These are phyloP conservation scores for Drosophila flavopinicola DNA, from an alignment of 2,888 invertebrate species.

Conservation along the genomic window DNA sequence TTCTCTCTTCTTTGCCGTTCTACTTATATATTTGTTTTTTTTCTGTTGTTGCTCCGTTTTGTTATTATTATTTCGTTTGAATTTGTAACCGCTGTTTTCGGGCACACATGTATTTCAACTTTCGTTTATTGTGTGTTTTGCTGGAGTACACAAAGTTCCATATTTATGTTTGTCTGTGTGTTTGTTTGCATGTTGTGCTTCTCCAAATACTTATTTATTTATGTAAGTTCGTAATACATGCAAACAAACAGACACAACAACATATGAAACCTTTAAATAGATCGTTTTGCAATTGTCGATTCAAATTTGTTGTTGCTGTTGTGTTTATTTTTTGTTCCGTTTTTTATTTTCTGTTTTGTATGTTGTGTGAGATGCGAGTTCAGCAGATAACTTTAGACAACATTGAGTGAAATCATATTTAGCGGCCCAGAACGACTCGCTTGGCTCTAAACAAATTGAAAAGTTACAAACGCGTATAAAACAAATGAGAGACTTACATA, in stretches of 20 bases:
- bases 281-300: conserved; percentile 31
- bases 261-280: conserved; percentile 23
- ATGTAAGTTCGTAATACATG: not conserved
- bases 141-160: conserved; percentile 11
- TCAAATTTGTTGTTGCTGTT: conserved; percentile 3
- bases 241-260: not conserved
- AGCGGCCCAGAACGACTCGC: conserved; percentile 39
- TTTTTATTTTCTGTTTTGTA: too few species aligned
- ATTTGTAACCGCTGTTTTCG: conserved; percentile 13
- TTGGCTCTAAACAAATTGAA: not conserved
- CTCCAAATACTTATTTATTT: conserved; percentile 6
- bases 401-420: conserved; percentile 23
- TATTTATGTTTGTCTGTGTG: not conserved
- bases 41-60: conserved; percentile 9
- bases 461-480: not conserved
- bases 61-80: conserved; percentile 4
- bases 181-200: not conserved
- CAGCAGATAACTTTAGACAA: not conserved
- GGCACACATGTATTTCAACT: conserved; percentile 9
- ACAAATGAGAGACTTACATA: too few species aligned
- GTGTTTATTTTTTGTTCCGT: too few species aligned
- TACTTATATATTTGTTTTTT: not conserved
- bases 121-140: conserved; percentile 32
- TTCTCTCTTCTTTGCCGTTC: conserved; percentile 10
- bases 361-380: too few species aligned